Conservation (phyloP, 2,888 invertebrate genomes). For the Fragum whitleyi region DNA sequence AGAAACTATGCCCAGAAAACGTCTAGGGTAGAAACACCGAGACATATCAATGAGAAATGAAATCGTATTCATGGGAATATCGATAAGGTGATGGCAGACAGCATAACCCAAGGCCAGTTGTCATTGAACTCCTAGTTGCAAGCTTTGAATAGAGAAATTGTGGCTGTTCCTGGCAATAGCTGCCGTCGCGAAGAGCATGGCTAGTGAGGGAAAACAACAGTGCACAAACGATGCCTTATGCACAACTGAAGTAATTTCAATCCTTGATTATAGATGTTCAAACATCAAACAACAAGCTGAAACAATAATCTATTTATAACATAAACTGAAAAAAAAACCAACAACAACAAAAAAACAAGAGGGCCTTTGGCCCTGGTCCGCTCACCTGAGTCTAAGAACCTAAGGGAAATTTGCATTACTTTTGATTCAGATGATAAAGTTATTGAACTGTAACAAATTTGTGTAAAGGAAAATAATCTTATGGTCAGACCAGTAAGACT, state of each 20-base stretch:
- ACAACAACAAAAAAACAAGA: no score
- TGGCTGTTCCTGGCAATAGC: slow-evolving; percentile 38
- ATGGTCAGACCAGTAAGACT: no score
- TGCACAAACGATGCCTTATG: slow-evolving; percentile 29
- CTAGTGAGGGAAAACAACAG: slow-evolving; percentile 31
- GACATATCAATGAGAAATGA: slow-evolving; percentile 28
- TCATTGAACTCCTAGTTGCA: slow-evolving; percentile 24
- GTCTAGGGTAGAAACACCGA: slow-evolving; percentile 26
- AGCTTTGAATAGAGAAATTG: slow-evolving; percentile 42
- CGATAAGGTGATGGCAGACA: slow-evolving; percentile 12
- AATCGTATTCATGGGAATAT: slow-evolving; percentile 35
- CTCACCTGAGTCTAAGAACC: no score
- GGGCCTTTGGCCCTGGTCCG: no score
- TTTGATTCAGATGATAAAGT: no score
- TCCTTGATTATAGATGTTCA: no score
- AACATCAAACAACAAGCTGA: no score
- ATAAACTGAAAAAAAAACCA: no score
- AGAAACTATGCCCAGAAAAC: slow-evolving; percentile 33
- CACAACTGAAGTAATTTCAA: slow-evolving; percentile 37
- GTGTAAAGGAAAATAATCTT: no score
- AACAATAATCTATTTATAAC: no score
- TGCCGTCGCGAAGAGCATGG: slow-evolving; percentile 38
- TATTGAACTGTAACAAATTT: no score
- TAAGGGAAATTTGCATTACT: no score
- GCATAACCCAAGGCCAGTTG: neutral